Base-by-base conservation (phyloP, 1,140 invertebrate genomes). In the Polypedilum pembai region DNA sequence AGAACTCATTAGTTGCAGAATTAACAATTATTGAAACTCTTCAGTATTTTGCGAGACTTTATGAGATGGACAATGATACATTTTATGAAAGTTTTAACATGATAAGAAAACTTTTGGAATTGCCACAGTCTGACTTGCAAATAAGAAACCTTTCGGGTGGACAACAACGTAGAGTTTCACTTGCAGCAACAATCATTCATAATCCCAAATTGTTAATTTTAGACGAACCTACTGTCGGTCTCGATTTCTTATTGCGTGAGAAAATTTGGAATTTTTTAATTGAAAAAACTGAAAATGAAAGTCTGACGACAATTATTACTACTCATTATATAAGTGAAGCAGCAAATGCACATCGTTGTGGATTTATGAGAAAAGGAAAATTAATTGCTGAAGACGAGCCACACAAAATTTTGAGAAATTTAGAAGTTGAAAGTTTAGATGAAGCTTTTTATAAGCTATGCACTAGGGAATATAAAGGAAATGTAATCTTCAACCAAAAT, bases 281-380 rank as follows among this genome's bases (percentile, higher is more conserved):
- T 0, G 87, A 89, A 69, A 84, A 94, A 12, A 87, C 92, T 3
- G 79, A 82, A 73, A 85, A 85, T 56, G 82, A 87, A 7, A 84
- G 85, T 0, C 90, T 87, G 8, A 87, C 90, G 0, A 85, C 91
- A 2, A 88, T 96, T 33, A 94, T 96, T 63, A 96, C 94, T 0
- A 96, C 94, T 1, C 94, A 96, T 83, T 96, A 96, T 79, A 94
- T 95, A 41, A 93, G 95, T 79, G 94, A 96, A 83, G 88, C 92
- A 0, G 87, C 88, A 78, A 88, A 92, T 78, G 90, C 92, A 15
- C 82, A 93, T 79, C 88, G 85, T 84, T 92, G 93, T 78, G 93
- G 94, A 40, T 83, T 96, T 18, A 89, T 96, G 86, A 86, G 94
- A 79, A 87, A 87, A 75, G 94, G 94, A 0, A 85, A 88, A 76